Evolutionary conservation across 2,888 invertebrate species (phyloP).

Genomic region (Habroteleia sp.): DNA sequence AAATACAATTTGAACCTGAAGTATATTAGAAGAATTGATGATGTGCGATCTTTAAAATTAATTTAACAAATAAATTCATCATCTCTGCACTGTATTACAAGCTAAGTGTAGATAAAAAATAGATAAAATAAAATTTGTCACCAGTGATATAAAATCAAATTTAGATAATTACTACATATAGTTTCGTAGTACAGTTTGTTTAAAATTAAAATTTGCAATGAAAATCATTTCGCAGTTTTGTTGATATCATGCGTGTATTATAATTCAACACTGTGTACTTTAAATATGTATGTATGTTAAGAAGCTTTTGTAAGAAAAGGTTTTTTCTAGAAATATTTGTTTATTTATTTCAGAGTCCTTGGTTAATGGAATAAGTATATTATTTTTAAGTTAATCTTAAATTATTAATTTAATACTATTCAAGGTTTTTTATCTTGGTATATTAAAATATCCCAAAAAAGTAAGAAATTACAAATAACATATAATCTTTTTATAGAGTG

Average conservation of each 20-base stretch:
- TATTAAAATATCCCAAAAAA: too few relatives aligned
- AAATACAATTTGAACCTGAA: background rate
- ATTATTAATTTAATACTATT: too few relatives aligned
- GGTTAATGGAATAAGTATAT: too few relatives aligned
- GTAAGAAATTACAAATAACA: too few relatives aligned
- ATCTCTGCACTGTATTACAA: slow-evolving; percentile 30
- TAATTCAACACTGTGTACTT: slow-evolving; percentile 46
- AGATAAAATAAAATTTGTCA: slow-evolving; percentile 28
- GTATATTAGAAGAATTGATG: background rate
- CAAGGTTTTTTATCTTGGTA: too few relatives aligned
- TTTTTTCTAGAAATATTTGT: slow-evolving; percentile 21
- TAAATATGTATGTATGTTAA: slow-evolving; percentile 47
- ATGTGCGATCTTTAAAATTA: too few relatives aligned
- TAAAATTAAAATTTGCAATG: slow-evolving; percentile 8
- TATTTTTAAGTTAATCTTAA: too few relatives aligned
- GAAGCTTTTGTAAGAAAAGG: slow-evolving; percentile 52
- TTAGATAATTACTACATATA: slow-evolving; percentile 20
- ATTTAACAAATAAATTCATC: slow-evolving; percentile 12
- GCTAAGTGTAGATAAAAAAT: slow-evolving; percentile 34
- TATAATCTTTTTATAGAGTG: too few relatives aligned
- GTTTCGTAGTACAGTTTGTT: slow-evolving; percentile 33
- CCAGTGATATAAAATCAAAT: slow-evolving; percentile 29
- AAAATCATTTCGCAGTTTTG: slow-evolving; percentile 2
- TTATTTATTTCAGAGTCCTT: background rate
- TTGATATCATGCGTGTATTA: slow-evolving; percentile 27